phyloP scores from a whole-genome alignment of 2,113 vertebrate species.

The Neotragus moschatus region DNA sequence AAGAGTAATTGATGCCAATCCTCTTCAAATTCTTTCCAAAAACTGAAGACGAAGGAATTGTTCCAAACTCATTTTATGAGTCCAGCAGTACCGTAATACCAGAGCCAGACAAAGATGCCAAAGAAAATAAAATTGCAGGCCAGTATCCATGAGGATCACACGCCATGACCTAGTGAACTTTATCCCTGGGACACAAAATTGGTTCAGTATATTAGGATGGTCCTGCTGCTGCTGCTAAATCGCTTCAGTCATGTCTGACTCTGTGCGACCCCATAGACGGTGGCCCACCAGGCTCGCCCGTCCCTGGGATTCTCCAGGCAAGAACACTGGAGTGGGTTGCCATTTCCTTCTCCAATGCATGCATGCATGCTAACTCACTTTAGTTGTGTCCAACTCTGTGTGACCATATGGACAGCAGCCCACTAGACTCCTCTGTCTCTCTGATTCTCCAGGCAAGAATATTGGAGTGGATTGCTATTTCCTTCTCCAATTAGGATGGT shows the following conservation, averaged over 20 bases:
- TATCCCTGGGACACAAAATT: neutral
- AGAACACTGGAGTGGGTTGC: neutral
- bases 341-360: neutral
- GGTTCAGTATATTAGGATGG: neutral
- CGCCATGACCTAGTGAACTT: neutral
- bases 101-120: neutral
- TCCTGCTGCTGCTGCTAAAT: neutral
- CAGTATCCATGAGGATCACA: neutral
- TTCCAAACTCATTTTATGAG: neutral
- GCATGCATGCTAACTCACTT: neutral
- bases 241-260: neutral
- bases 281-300: accelerated
- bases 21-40: neutral
- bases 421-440: neutral
- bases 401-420: neutral
- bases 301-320: neutral
- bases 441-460: neutral
- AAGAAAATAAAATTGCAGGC: neutral
- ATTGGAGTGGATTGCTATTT: neutral
- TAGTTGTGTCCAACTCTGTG: neutral
- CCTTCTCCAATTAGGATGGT: neutral
- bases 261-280: neutral
- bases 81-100: neutral
- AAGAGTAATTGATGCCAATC: neutral
- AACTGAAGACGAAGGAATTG: neutral